Percentiles rank a stretch among this genome's conserved stretches.
Evolutionary conservation across 2,113 vertebrate species (phyloP).

Genomic region (Fulica atra): DNA sequence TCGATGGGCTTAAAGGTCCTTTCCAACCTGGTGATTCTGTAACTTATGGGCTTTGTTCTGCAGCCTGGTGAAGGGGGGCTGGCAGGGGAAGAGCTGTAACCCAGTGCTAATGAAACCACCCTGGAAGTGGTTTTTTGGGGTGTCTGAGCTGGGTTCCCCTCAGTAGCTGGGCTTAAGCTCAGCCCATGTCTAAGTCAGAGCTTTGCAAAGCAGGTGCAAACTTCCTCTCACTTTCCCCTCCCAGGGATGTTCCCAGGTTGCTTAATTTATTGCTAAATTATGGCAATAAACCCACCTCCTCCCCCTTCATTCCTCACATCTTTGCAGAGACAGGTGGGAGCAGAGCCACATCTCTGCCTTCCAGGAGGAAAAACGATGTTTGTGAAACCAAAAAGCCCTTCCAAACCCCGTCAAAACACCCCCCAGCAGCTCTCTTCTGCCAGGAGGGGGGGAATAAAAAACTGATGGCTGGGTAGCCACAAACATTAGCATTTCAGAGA

Average conservation of each 20-base stretch:
- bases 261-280: background rate
- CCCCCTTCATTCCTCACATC: background rate
- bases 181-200: accelerated
- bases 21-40: no score
- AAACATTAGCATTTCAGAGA: slow-evolving; percentile 60
- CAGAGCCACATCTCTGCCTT: background rate
- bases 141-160: background rate
- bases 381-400: no score
- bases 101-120: background rate
- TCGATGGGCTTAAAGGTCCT: no score
- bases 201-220: background rate
- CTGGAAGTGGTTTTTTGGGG: background rate
- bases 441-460: background rate
- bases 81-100: background rate
- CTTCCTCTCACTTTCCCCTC: background rate
- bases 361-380: background rate
- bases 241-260: background rate
- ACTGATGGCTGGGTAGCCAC: background rate
- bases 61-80: background rate
- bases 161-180: background rate
- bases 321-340: background rate
- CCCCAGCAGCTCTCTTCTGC: background rate
- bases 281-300: background rate
- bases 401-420: background rate
- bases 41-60: background rate